These are phyloP conservation scores for Polyommatus iphigenia DNA, from an alignment of 2,888 invertebrate species.

Conservation along the genomic window DNA sequence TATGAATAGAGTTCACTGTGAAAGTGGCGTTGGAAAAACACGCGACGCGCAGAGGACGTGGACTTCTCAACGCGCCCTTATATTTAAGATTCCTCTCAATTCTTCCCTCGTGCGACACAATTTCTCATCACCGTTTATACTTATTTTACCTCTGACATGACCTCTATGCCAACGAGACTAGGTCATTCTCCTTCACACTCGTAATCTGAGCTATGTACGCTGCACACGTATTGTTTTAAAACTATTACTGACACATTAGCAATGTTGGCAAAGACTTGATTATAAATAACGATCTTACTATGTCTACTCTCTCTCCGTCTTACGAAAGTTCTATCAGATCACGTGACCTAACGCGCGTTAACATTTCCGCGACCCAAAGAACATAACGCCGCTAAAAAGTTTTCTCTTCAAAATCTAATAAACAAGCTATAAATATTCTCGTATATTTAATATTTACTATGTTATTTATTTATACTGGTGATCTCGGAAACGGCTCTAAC, in stretches of 20 bases:
- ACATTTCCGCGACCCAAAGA: too few species aligned
- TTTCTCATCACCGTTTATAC: background rate
- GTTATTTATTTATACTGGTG: too few species aligned
- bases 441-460: too few species aligned
- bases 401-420: too few species aligned
- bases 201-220: background rate
- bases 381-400: too few species aligned
- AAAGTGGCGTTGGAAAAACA: too few species aligned
- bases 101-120: background rate
- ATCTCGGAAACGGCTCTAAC: too few species aligned
- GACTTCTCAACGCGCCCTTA: too few species aligned
- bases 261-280: background rate
- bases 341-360: background rate
- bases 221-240: background rate
- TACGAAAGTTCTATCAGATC: background rate
- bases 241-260: conserved; percentile 2
- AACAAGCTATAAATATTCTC: too few species aligned
- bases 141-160: background rate
- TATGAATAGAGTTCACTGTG: too few species aligned
- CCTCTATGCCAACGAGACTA: background rate
- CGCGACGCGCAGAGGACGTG: too few species aligned
- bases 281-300: background rate
- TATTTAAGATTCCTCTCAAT: background rate
- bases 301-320: background rate
- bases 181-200: background rate